A percentile compares a stretch with the other conserved stretches of the same genome.
Evolutionary conservation across 2,113 vertebrate genomes (phyloP).

Genomic region (Odontesthes bonariensis): DNA sequence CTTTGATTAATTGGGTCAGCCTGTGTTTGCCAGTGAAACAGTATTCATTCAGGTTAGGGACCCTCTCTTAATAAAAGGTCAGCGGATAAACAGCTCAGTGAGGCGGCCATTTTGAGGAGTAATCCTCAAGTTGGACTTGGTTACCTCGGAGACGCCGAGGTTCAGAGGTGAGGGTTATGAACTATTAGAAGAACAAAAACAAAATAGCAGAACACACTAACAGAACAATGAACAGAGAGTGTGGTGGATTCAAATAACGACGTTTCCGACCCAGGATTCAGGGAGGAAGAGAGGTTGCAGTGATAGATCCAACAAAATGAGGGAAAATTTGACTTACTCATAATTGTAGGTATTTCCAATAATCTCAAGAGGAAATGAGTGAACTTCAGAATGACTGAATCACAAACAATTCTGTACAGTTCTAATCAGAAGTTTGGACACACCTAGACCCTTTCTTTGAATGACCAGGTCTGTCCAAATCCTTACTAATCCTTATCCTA

Average conservation of each 20-base stretch:
- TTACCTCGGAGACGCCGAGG: conserved; percentile 56
- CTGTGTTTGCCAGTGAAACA: conserved; percentile 72
- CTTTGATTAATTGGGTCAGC: conserved; percentile 79
- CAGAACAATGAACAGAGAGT: conserved; percentile 24
- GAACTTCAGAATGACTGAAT: conserved; percentile 7
- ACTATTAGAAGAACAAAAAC: conserved; percentile 47
- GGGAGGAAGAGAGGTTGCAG: conserved; percentile 7
- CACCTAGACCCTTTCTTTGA: no score
- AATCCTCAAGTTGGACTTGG: conserved; percentile 43
- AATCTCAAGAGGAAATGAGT: background rate
- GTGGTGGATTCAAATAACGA: conserved; percentile 22
- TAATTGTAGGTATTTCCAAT: conserved; percentile 8
- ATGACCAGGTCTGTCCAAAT: no score
- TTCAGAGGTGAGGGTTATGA: conserved; percentile 73
- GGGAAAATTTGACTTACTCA: background rate
- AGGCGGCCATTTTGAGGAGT: conserved; percentile 69
- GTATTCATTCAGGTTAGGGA: conserved; percentile 73
- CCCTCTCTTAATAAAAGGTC: conserved; percentile 69
- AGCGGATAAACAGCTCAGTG: conserved; percentile 62
- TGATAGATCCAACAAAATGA: background rate
- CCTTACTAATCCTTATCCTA: no score
- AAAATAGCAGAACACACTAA: conserved; percentile 41
- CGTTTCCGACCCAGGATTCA: conserved; percentile 15
- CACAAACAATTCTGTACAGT: background rate
- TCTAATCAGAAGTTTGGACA: background rate